Conservation (phyloP, 2,888 invertebrate genomes). For the Tipula lateralis region DNA sequence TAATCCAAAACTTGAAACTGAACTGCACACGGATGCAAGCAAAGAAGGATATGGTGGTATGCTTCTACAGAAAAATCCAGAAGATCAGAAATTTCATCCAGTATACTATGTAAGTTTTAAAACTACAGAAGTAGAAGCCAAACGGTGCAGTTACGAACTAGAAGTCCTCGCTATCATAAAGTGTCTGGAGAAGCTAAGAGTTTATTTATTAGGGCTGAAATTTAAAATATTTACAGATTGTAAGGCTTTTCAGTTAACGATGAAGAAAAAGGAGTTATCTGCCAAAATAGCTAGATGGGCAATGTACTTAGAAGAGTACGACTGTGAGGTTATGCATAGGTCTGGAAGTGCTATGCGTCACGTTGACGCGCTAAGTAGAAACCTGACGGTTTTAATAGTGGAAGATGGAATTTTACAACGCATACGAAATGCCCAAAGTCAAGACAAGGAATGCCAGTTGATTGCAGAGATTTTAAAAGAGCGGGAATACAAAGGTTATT, state of each 20-base stretch:
- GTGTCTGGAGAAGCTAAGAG: neutral
- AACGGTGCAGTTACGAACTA: no score
- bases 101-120: neutral
- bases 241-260: neutral
- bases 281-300: neutral
- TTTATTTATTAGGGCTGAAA: neutral
- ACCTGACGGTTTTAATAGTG: no score
- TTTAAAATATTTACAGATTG: no score
- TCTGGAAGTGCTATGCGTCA: neutral
- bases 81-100: neutral
- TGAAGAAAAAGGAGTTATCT: neutral
- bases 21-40: neutral
- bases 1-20: neutral
- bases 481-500: neutral
- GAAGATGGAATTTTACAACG: no score
- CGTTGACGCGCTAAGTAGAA: neutral
- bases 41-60: neutral
- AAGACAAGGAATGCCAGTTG: neutral
- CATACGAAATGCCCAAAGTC: neutral
- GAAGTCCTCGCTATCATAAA: neutral
- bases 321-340: neutral
- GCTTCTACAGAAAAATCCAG: neutral
- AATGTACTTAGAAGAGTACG: neutral
- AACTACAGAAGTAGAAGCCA: neutral
- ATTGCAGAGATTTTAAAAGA: neutral